Evolutionary conservation across 2,113 vertebrate genomes (phyloP).

Genomic region (Microtus richardsoni): DNA sequence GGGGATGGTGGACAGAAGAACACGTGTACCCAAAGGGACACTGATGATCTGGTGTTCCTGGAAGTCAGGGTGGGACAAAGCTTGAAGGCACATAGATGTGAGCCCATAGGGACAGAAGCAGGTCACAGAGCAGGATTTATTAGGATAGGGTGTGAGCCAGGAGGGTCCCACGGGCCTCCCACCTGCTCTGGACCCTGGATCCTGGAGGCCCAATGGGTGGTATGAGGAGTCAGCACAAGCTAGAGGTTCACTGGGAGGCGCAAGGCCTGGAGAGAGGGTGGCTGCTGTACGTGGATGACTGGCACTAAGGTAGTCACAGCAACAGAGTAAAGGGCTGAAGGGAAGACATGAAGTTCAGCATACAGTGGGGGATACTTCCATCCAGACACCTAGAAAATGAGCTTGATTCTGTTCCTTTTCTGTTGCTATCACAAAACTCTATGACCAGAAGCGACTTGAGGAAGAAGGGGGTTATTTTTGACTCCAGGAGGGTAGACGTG

Average conservation of each 20-base stretch:
- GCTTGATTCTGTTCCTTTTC: not conserved
- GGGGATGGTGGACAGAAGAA: not conserved
- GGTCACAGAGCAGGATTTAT: not conserved
- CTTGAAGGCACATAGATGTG: rapidly evolving
- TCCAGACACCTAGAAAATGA: not conserved
- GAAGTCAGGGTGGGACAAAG: not conserved
- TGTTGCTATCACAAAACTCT: not conserved
- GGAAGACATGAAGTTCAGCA: rapidly evolving
- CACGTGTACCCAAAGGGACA: not conserved
- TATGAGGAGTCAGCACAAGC: rapidly evolving
- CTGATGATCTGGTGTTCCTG: not conserved
- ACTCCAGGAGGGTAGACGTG: not conserved
- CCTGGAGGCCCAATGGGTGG: not conserved
- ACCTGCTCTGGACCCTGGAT: not conserved
- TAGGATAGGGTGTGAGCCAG: not conserved
- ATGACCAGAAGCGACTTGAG: not conserved
- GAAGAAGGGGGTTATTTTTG: not conserved
- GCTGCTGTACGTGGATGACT: not conserved
- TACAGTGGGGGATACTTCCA: not conserved
- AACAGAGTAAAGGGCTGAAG: not conserved
- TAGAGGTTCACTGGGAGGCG: not conserved
- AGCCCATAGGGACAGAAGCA: not conserved
- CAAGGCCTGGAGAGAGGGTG: rapidly evolving
- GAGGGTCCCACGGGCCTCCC: not conserved
- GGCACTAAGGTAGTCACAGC: rapidly evolving